Percentiles rank a stretch among this genome's conserved stretches.
phyloP scores from a whole-genome alignment of 2,888 invertebrate species.

The Napeogenes sylphis region DNA sequence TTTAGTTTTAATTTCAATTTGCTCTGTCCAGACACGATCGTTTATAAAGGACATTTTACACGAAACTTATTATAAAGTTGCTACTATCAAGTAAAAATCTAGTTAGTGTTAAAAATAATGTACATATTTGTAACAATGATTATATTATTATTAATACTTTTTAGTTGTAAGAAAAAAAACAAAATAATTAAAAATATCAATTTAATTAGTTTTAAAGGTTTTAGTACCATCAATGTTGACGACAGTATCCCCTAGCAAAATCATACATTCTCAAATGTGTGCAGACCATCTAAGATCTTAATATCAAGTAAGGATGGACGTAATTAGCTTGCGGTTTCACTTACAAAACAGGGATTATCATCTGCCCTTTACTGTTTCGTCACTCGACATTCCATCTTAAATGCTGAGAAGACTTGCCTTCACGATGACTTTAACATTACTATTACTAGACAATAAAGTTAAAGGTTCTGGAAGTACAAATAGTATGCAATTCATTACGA shows the following conservation, averaged over 20 bases:
- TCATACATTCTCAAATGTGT: constrained; percentile 12
- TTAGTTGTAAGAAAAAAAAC: too few species aligned
- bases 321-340: constrained; percentile 66
- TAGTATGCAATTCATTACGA: not conserved
- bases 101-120: too few species aligned
- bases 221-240: too few species aligned
- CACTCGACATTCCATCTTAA: constrained; percentile 13
- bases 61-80: constrained; percentile 8
- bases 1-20: constrained; percentile 71
- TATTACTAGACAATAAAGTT: not conserved
- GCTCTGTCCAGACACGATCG: constrained; percentile 69
- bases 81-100: not conserved
- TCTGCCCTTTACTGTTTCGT: constrained; percentile 26
- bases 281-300: constrained; percentile 40
- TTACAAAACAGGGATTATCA: constrained; percentile 57
- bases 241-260: too few species aligned
- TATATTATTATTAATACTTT: too few species aligned
- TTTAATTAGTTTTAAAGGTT: too few species aligned
- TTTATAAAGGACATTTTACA: constrained; percentile 36
- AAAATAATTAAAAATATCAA: too few species aligned
- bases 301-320: constrained; percentile 68
- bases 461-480: not conserved
- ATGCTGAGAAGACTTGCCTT: constrained; percentile 1
- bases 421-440: constrained; percentile 5
- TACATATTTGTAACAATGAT: too few species aligned